phyloP scores from a whole-genome alignment of 2,888 invertebrate genomes.

The Sabatieria punctata region DNA sequence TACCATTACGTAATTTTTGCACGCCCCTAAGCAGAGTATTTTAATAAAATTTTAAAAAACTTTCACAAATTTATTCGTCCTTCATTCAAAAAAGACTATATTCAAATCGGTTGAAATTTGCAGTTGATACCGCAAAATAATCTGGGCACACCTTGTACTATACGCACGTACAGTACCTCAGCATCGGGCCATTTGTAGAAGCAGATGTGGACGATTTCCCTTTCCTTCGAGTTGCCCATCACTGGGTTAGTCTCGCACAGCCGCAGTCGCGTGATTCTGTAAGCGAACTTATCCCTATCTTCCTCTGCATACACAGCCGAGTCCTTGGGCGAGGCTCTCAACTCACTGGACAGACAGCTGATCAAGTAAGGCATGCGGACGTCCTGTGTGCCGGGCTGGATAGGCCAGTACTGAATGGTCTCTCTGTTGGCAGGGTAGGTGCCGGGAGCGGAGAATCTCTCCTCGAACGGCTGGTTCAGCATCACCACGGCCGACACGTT shows the following conservation, averaged over 20 bases:
- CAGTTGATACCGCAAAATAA: too few species aligned
- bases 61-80: too few species aligned
- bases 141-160: too few species aligned
- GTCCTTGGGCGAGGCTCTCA: neutral
- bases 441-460: neutral
- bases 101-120: too few species aligned
- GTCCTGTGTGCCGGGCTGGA: neutral
- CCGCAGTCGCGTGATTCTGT: neutral
- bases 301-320: neutral
- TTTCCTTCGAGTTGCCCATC: neutral
- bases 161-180: neutral
- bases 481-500: too few species aligned
- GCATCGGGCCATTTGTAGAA: neutral
- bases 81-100: too few species aligned
- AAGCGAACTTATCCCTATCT: neutral
- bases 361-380: neutral
- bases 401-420: neutral
- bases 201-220: conserved; percentile 1
- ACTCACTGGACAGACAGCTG: neutral
- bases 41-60: too few species aligned
- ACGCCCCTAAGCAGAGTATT: too few species aligned
- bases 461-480: neutral
- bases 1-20: too few species aligned
- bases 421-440: neutral
- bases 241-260: neutral